Evolutionary conservation across 2,113 vertebrate species (phyloP), one percentile per base, ranked within the genome.

Genomic region (Lepus timidus): DNA sequence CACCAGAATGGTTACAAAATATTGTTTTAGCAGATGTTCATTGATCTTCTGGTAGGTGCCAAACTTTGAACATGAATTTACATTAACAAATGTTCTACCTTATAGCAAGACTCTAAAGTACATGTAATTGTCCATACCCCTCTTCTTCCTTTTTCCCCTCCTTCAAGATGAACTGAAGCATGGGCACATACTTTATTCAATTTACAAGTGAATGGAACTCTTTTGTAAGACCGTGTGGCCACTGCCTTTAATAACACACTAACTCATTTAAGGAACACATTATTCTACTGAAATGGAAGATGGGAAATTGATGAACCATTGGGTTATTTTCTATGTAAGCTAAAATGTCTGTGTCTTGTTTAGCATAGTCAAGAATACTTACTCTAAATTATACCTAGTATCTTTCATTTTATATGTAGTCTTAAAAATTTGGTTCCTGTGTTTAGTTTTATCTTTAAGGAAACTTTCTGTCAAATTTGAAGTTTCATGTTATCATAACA

Each of bases 261-360:
- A 58, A 82, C 17, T 93, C 71, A 88, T 88, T 91, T 62, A 62
- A 87, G 74, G 92, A 55, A 82, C 23, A 87, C 29, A 58, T 82
- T 33, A 67, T 51, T 61, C 39, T 91, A 55, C 12, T 49, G 64
- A 27, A 16, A 83, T 13, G 29, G 25, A 9, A 93, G 76, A 80
- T 70, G 76, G 74, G 61, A 84, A 96, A 78, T 86, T 5, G 16
- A 90, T 68, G 49, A 87, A 87, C 16, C 58, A 31, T 23, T 90
- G 49, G 36, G 75, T 95, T 94, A 90, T 75, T 95, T 94, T 87
- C 70, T 61, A 19, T 93, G 33, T 0, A 68, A 51, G 27, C 87
- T 78, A 93, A 82, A 83, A 55, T 74, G 11, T 81, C 61, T 82
- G 65, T 74, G 62, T 83, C 44, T 73, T 83, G n/a, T 44, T 93